phyloP scores from a whole-genome alignment of 1,140 invertebrate species.

The Pygmarrhopalites habei region DNA sequence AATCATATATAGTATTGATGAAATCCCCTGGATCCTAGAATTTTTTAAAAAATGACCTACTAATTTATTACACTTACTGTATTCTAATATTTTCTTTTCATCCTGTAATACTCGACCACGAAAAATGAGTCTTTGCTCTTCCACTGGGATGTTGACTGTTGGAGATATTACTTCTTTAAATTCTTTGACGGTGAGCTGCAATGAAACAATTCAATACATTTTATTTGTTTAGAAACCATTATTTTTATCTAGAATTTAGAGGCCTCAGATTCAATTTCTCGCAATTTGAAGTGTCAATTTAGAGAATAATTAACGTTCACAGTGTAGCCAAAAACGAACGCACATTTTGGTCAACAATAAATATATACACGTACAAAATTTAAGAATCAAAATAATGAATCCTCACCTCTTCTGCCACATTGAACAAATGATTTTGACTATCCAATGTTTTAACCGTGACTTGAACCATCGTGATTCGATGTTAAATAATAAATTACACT shows the following conservation, averaged over 20 bases:
- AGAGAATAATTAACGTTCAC: neutral
- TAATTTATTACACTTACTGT: constrained; percentile 56
- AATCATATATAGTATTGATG: too few relatives aligned
- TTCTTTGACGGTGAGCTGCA: constrained; percentile 73
- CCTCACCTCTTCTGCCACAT: constrained; percentile 76
- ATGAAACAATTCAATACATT: constrained; percentile 35
- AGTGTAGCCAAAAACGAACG: too few relatives aligned
- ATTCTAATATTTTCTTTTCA: constrained; percentile 78
- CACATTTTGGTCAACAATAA: neutral
- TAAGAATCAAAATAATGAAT: constrained; percentile 14
- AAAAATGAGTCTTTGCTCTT: constrained; percentile 82
- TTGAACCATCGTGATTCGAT: too few relatives aligned
- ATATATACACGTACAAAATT: neutral
- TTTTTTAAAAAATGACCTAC: too few relatives aligned
- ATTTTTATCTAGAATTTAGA: neutral
- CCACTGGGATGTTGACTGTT: constrained; percentile 64
- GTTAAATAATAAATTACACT: too few relatives aligned
- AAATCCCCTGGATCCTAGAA: too few relatives aligned
- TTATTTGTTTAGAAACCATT: constrained; percentile 6
- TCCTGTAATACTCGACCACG: constrained; percentile 84
- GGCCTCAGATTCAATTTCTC: neutral
- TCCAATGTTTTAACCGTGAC: constrained; percentile 87
- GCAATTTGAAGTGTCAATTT: constrained; percentile 1
- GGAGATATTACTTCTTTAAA: constrained; percentile 79
- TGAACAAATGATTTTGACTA: constrained; percentile 79